Conservation (phyloP, 2,113 vertebrate species). For the Apteryx owenii region DNA sequence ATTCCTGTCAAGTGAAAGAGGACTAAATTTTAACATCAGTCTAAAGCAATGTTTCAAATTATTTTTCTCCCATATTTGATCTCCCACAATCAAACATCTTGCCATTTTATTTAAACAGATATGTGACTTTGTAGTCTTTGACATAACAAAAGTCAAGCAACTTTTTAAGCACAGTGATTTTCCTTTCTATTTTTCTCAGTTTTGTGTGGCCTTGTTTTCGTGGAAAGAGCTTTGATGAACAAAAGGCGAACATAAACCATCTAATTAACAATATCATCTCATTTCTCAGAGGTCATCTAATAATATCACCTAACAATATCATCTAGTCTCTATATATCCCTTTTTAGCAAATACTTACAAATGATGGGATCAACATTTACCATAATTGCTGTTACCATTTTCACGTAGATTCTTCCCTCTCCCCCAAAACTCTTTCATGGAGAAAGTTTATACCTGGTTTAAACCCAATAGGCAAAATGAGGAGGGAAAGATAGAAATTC, state of each 20-base stretch:
- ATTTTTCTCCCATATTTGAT: neutral
- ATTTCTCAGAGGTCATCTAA: neutral
- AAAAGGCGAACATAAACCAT: neutral
- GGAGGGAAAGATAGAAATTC: neutral
- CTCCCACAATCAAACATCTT: neutral
- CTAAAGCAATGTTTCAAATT: neutral
- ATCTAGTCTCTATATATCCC: neutral
- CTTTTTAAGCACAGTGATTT: neutral
- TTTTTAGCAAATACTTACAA: neutral
- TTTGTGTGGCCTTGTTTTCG: neutral
- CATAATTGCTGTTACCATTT: neutral
- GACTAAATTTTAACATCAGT: neutral
- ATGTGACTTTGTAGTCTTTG: neutral
- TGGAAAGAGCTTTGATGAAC: neutral
- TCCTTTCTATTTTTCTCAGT: neutral
- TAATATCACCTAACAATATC: neutral
- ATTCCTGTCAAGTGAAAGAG: slow-evolving; percentile 1
- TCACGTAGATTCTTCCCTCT: neutral
- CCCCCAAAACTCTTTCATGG: neutral
- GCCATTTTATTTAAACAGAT: neutral
- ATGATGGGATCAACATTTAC: neutral
- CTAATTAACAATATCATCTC: neutral
- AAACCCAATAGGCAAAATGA: neutral
- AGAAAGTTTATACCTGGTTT: neutral
- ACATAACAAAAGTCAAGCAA: neutral